Evolutionary conservation across 2,797 vertebrate species (phyloP), one percentile per base, ranked within the genome.

Genomic region (Enteromius thamalakanensis): DNA sequence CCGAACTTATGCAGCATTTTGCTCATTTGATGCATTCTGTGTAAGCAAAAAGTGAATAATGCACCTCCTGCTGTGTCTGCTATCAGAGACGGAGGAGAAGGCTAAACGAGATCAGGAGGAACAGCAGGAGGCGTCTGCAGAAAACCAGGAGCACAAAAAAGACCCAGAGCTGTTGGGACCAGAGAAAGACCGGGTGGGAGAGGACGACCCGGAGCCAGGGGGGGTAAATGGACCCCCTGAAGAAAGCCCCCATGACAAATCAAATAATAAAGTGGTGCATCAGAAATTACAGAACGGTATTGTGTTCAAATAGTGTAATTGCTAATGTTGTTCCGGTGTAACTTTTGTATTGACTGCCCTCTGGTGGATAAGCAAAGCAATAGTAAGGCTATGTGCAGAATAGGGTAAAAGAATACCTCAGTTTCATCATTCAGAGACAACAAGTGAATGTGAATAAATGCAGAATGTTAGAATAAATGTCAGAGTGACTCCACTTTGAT

Each of bases 41-140:
- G 26, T 23, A 12, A 40, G 68, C 2, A 15, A 70, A 40, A 21
- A 21, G 9, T 29, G 8, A 84, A 75, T 49, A 42, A 82, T 32
- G 34, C 6, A 8, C 4, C 19, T 53, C 47, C 14, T 3, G 55
- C 55, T 81, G 45, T 40, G 5, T 85, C 17, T 81, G 4, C 45
- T n/a, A 29, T 62, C 85, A 92, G 94, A 94, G 91, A 92, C 93
- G 1, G 97, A 99, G 90, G 98, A 99, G 91, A 96, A 95, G 89
- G 92, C 93, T 81, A 95, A 92, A 79, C 94, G 91, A 84, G 96
- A 96, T 81, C 91, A 92, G 10, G 95, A 95, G 60, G 95, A 96
- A 87, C 91, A 91, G 89, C 93, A 94, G 78, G 94, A 91, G 17
- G 92, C 92, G 0, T 90, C 95, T 1, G 95, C 94, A 87, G 95